Conservation (phyloP, 2,113 vertebrate species). For the Phoenicopterus ruber region DNA sequence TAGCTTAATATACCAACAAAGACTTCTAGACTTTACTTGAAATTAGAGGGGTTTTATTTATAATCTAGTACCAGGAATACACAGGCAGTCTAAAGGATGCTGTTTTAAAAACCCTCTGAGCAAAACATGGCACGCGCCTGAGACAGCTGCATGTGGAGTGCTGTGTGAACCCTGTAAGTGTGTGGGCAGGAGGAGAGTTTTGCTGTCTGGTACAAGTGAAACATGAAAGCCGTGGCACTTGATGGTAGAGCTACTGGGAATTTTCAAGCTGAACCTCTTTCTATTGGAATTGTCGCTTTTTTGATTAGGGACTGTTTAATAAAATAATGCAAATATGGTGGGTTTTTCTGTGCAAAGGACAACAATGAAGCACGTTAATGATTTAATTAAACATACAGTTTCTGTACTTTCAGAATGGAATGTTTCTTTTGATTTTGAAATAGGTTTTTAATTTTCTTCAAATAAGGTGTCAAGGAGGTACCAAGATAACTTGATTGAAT, state of each 20-base stretch:
- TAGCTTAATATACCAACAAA: background rate
- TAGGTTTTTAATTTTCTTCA: background rate
- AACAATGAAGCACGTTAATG: background rate
- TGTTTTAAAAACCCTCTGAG: background rate
- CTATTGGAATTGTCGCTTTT: background rate
- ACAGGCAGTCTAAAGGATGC: background rate
- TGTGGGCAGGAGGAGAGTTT: background rate
- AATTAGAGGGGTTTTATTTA: background rate
- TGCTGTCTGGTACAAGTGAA: background rate
- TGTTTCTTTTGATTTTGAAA: background rate
- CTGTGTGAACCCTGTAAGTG: background rate
- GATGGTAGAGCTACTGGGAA: background rate
- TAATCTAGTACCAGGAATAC: background rate
- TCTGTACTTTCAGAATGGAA: background rate
- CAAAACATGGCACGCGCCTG: background rate
- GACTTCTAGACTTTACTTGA: background rate
- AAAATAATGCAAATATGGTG: background rate
- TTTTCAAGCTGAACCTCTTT: background rate
- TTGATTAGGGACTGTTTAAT: background rate
- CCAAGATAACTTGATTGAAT: background rate
- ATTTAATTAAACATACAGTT: background rate
- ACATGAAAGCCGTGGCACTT: background rate
- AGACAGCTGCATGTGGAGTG: background rate
- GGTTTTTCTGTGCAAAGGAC: background rate
- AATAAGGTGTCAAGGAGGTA: background rate